Base-by-base conservation (phyloP, 2,113 vertebrate genomes). In the Chionodraco myersi region DNA sequence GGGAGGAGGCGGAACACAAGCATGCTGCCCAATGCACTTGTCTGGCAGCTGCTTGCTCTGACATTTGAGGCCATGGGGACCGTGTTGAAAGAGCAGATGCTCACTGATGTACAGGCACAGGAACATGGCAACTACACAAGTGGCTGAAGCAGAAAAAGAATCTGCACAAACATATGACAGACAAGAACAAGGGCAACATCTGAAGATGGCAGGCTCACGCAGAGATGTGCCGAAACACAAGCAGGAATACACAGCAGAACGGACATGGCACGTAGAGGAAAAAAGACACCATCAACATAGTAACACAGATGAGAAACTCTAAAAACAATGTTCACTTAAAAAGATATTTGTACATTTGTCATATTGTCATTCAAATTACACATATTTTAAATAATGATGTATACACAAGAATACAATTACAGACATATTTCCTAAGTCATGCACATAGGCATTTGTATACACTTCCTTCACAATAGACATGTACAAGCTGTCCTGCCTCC, bases 1-100 rank as follows among this genome's bases (percentile, higher is more conserved):
- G 87, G 89, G 85, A 88, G 87, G 82, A 89, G 86, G 92, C 72
- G 54, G 82, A 86, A 88, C 82, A 92, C 81, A 86, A 88, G 87
- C 75, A 80, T 79, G 53, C 77, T 90, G 90, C 87, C 92, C 90
- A 87, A 89, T 92, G 86, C 86, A 82, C 91, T 90, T 92, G 92
- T 92, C 89, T 92, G 91, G 89, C 91, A 91, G 92, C 85, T 91
- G 91, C 90, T 91, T 72, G 86, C 82, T 88, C 87, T 94, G 94
- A 94, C 94, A 94, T 95, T 91, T 93, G 89, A 91, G 92, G 89
- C 93, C 92, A 87, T 80, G 75, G 94, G 92, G 93, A 92, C 84
- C 84, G 85, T 87, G 90, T 90, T 91, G 88, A 92, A 92, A 93
- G 91, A 93, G 91, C 91, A 93, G 91, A 94, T 89, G 91, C 91